Base-by-base conservation (phyloP, 2,797 vertebrate genomes). In the Pangasius krempfi region DNA sequence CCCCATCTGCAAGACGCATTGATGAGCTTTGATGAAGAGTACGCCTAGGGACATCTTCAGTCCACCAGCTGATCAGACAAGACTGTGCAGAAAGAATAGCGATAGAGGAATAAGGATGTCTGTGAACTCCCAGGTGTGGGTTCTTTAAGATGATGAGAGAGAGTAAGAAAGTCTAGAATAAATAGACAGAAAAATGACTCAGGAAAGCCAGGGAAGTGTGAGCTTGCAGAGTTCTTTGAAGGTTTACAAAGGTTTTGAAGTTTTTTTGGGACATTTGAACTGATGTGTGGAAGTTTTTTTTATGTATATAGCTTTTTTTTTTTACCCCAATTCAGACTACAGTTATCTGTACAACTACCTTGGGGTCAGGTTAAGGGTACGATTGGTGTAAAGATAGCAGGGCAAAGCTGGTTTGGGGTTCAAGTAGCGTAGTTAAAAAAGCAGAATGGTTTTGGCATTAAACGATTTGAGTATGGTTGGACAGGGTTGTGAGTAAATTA, bases 1-100 rank as follows among this genome's bases (percentile, higher is more conserved):
- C 56, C 85, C 90, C 73, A 82, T 79, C 81, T 87, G 82, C 89
- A 75, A 89, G 88, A 88, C 8, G 40, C 27, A n/a, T 16, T 30
- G 44, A 70, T 84, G 86, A 76, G 76, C n/a, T 86, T 91, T 88
- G 90, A 90, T 88, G 86, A 90, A 87, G 86, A 16, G 16, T n/a
- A 79, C 58, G 64, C 85, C 37, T 18, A 22, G 79, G 85, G 87
- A 76, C 87, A 89, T 88, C 80, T 83, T 84, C 58, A 54, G 83
- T 89, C 76, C 78, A 90, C 80, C 88, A 89, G 50, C 72, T 83
- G 60, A 90, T 79, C 70, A 90, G 79, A 82, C 30, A 66, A 68
- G 68, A 70, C 64, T 64, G 87, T 33, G 66, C 54, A 60, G 75
- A 30, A 44, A 85, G 75, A 87, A 88, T 54, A 83, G 81, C 12